Conservation (phyloP, 2,113 vertebrate species). For the Machaerirhynchus nigripectus region DNA sequence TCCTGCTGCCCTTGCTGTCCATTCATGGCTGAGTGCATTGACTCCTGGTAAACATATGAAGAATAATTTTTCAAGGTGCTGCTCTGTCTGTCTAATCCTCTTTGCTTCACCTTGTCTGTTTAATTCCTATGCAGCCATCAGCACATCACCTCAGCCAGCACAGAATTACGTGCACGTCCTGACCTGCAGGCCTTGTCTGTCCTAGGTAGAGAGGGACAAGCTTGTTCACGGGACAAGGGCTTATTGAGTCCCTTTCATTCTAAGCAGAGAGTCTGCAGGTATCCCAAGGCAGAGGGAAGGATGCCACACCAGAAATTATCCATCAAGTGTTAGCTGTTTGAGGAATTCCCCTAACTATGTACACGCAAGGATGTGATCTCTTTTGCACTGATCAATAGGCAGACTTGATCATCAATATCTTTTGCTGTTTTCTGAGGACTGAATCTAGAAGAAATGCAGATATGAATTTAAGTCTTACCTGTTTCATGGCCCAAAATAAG, state of each 20-base stretch:
- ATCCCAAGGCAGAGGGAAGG: neutral
- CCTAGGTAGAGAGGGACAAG: neutral
- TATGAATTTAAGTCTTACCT: neutral
- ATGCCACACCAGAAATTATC: neutral
- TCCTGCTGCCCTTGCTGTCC: neutral
- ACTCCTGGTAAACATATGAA: neutral
- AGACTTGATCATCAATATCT: neutral
- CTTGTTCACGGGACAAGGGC: neutral
- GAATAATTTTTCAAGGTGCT: neutral
- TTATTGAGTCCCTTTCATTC: neutral
- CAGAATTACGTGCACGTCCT: fast-evolving
- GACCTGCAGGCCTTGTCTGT: neutral
- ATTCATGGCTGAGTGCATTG: neutral
- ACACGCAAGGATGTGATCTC: neutral
- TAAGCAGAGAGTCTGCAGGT: neutral
- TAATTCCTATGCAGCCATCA: neutral
- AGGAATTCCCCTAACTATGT: fast-evolving
- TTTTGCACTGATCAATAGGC: neutral
- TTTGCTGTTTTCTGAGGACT: neutral
- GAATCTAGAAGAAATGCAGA: neutral
- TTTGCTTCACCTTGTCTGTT: neutral
- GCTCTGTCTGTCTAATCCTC: neutral
- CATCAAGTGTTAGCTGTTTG: neutral
- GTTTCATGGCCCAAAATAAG: neutral
- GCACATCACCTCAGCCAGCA: neutral